These are phyloP conservation scores for Mohoua ochrocephala DNA, from an alignment of 2,113 vertebrate species.

Conservation along the genomic window DNA sequence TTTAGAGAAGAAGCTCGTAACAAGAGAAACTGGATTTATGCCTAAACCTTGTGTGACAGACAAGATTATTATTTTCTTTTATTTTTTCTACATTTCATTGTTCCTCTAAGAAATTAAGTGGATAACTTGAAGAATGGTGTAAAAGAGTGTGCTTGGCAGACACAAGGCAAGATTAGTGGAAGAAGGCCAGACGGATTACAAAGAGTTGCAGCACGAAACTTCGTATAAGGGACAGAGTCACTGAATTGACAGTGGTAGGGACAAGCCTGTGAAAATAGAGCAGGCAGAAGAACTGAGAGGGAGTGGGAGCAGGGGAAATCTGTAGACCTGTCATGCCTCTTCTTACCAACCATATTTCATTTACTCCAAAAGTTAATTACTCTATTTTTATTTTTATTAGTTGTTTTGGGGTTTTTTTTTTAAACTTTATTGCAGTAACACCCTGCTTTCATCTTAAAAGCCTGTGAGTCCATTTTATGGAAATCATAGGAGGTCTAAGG, in stretches of 20 bases:
- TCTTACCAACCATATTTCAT: background rate
- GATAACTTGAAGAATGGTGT: background rate
- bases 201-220: background rate
- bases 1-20: background rate
- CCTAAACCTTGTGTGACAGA: background rate
- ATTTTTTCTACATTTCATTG: background rate
- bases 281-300: background rate
- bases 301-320: background rate
- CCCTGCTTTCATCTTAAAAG: background rate
- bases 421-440: background rate
- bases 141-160: background rate
- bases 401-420: background rate
- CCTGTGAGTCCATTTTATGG: background rate
- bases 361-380: background rate
- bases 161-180: background rate
- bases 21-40: background rate
- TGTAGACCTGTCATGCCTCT: background rate
- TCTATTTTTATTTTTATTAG: background rate
- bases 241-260: background rate
- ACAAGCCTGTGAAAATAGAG: background rate
- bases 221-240: background rate
- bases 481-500: background rate
- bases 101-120: background rate
- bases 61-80: background rate
- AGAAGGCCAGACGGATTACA: background rate